Evolutionary conservation across 2,888 invertebrate genomes (phyloP).

Genomic region (Mythimna loreyi): DNA sequence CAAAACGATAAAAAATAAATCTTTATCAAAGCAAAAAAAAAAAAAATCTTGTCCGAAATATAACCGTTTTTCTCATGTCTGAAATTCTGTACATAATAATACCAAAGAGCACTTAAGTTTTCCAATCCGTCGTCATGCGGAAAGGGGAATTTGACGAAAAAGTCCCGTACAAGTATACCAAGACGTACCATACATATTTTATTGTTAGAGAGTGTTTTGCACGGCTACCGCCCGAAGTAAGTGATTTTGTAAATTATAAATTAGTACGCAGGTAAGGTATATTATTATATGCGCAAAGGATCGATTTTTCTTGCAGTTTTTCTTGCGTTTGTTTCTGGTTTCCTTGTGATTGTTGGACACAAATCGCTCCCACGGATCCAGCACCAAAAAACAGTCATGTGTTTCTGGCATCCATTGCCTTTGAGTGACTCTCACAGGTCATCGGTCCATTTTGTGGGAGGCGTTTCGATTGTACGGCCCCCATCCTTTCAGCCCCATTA

Average conservation of each 20-base stretch:
- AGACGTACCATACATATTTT: constrained; percentile 53
- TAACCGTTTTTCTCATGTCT: constrained; percentile 12
- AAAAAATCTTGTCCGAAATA: background rate
- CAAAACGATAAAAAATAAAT: too few species aligned
- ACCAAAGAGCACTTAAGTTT: constrained; percentile 51
- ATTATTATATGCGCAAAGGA: constrained; percentile 14
- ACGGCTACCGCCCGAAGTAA: constrained; percentile 48
- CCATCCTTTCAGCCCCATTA: too few species aligned
- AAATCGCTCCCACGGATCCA: too few species aligned
- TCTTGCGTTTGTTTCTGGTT: background rate
- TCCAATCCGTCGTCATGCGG: constrained; percentile 50
- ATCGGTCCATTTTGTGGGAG: too few species aligned
- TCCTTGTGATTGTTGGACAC: background rate
- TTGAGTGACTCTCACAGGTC: too few species aligned
- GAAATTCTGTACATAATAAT: constrained; percentile 36
- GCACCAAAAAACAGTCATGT: too few species aligned
- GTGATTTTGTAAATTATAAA: constrained; percentile 64
- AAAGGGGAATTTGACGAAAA: constrained; percentile 43
- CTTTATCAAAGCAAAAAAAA: background rate
- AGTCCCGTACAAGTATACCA: constrained; percentile 15
- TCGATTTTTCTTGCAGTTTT: constrained; percentile 10
- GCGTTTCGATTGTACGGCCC: too few species aligned
- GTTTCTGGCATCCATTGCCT: too few species aligned
- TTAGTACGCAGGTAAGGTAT: constrained; percentile 45
- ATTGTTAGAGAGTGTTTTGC: constrained; percentile 50